Evolutionary conservation across 2,888 invertebrate genomes (phyloP), one percentile per base, ranked within the genome.

Genomic region (Heliconius hortense): DNA sequence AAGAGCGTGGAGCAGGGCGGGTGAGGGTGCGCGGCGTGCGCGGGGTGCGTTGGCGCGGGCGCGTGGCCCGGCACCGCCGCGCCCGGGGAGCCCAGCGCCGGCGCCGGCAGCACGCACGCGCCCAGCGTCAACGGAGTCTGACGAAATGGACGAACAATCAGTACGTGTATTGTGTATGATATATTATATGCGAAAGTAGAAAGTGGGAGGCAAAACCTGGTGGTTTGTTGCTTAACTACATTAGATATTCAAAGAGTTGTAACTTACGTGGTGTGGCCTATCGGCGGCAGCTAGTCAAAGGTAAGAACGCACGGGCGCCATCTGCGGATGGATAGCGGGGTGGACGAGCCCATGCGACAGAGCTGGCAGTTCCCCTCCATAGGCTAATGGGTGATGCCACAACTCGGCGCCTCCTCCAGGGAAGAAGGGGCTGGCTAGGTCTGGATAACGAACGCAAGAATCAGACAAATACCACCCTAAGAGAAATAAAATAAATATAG

Each of bases 291-390:
- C 97, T 97, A 98, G 98, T 98, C 98, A 98, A 96, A 98, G 98
- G 96, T 97, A 98, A 95, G 98, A 98, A 95, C 98, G 97, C 94
- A 98, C 98, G 93, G 98, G 98, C 94, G 98, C 98, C 94, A 94
- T 93, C 96, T 99, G 98, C 93, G 98, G 98, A 95, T 98, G 98
- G 95, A 99, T 96, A 94, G 98, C 98, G 91, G 98, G 98, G 94
- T 98, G 98, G 89, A 98, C 98, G 89, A 99, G 96, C 83, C 98
- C 97, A 94, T 97, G 97, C 90, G 97, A 97, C 86, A 98, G 95
- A 83, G 97, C 95, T 79, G 97, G 97, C 90, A 98, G 95, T 92
- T 98, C 98, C 81, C 97, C 97, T 73, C 97, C 96, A 80, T 95
- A 95, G 79, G 95, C 95, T 83, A 98, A 96, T 94, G 98, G 95